Conservation (phyloP, 2,797 vertebrate genomes). For the Aphelocoma californica region DNA sequence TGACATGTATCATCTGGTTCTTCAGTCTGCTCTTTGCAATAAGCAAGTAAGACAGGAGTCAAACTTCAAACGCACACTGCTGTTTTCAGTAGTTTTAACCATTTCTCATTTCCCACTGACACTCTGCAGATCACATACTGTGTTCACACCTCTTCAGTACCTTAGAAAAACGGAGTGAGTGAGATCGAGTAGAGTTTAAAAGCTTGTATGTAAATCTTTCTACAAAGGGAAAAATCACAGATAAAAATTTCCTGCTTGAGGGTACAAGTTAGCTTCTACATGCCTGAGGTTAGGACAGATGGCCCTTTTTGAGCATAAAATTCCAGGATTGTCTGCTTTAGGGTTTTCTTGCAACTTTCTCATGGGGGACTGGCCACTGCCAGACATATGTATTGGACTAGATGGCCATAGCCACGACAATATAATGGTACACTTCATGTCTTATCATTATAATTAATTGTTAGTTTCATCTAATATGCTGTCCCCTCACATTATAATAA, state of each 20-base stretch:
- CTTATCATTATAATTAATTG: not conserved
- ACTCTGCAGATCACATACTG: not conserved
- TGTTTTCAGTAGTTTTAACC: not conserved
- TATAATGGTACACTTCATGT: not conserved
- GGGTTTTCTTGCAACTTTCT: not conserved
- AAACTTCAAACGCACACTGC: not conserved
- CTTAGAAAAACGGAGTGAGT: not conserved
- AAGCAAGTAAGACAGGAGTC: not conserved
- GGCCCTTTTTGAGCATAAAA: not conserved
- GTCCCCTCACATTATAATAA: not conserved
- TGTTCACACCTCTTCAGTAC: constrained; percentile 2
- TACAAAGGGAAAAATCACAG: not conserved
- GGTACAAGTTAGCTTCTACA: not conserved
- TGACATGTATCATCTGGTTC: not conserved
- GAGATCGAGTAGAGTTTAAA: not conserved
- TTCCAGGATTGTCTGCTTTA: not conserved
- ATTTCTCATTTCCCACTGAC: constrained; percentile 12
- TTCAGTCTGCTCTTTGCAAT: not conserved
- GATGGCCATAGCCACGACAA: not conserved
- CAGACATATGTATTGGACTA: not conserved
- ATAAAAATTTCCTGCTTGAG: not conserved
- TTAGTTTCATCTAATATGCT: not conserved
- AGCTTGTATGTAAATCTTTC: not conserved
- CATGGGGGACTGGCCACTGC: not conserved
- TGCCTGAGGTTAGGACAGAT: not conserved